Evolutionary conservation across 1,140 invertebrate genomes (phyloP).

Genomic region (Drosophila watanabei): DNA sequence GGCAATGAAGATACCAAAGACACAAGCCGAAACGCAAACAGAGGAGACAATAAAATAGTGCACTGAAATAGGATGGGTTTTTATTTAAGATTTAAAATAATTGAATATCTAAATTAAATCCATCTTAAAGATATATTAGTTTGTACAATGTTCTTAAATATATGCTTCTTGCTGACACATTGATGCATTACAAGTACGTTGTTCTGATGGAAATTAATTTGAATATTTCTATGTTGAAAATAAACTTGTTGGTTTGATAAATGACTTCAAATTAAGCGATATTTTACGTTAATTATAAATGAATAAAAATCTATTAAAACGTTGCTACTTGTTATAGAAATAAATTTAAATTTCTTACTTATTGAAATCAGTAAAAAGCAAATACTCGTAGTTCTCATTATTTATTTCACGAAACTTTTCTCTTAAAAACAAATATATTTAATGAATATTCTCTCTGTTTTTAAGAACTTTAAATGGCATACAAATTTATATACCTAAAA

Average conservation of each 20-base stretch:
- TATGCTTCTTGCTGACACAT: not conserved
- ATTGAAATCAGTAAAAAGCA: not conserved
- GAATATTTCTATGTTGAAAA: not conserved
- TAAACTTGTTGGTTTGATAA: not conserved
- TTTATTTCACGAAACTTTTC: not conserved
- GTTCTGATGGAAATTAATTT: not conserved
- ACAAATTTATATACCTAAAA: too few relatives aligned
- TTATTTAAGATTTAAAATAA: not conserved
- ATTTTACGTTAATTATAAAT: slow-evolving; percentile 5
- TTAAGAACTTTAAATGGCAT: too few relatives aligned
- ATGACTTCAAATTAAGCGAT: not conserved
- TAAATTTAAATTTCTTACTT: too few relatives aligned
- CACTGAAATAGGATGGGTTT: not conserved
- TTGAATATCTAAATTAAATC: not conserved
- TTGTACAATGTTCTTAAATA: not conserved
- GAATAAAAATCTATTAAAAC: not conserved
- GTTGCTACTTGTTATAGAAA: not conserved
- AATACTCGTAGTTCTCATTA: not conserved
- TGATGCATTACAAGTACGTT: not conserved
- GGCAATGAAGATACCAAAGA: slow-evolving; percentile 46
- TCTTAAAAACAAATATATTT: not conserved
- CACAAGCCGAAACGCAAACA: slow-evolving; percentile 51
- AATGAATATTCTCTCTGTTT: too few relatives aligned
- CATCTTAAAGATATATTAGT: too few relatives aligned
- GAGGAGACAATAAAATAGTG: slow-evolving; percentile 36